phyloP scores from a whole-genome alignment of 53 echinoderm and acorn worm species.

The Apostichopus leukothele region DNA sequence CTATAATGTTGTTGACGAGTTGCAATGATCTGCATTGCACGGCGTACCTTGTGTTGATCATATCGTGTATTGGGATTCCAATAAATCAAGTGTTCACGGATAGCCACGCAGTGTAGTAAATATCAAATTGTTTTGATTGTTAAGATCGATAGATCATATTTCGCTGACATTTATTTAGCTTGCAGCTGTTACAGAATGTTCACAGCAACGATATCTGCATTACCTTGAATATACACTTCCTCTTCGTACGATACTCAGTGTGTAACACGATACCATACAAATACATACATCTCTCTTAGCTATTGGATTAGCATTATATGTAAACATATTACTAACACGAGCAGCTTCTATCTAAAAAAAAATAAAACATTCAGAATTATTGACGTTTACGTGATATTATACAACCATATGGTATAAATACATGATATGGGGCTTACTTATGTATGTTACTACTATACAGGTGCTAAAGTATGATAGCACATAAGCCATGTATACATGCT shows the following conservation, averaged over 20 bases:
- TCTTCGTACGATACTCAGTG: not conserved
- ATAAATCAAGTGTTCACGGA: not conserved
- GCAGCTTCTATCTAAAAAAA: not conserved
- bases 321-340: not conserved
- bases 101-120: not conserved
- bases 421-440: no score
- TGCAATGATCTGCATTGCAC: not conserved
- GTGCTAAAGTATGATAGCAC: no score
- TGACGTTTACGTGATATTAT: no score
- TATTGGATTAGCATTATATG: not conserved
- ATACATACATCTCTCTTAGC: not conserved
- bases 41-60: not conserved
- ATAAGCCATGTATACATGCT: no score
- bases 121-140: not conserved
- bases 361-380: not conserved
- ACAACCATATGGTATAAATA: no score
- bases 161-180: slow-evolving; percentile 28
- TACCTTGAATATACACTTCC: slow-evolving; percentile 18
- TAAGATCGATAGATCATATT: slow-evolving; percentile 27
- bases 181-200: slow-evolving; percentile 32
- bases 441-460: no score
- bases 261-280: not conserved
- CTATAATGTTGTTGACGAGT: not conserved
- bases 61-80: not conserved
- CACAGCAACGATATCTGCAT: slow-evolving; percentile 11